Base-by-base conservation (phyloP, 2,797 vertebrate genomes). In the Malacoctenus gilli region DNA sequence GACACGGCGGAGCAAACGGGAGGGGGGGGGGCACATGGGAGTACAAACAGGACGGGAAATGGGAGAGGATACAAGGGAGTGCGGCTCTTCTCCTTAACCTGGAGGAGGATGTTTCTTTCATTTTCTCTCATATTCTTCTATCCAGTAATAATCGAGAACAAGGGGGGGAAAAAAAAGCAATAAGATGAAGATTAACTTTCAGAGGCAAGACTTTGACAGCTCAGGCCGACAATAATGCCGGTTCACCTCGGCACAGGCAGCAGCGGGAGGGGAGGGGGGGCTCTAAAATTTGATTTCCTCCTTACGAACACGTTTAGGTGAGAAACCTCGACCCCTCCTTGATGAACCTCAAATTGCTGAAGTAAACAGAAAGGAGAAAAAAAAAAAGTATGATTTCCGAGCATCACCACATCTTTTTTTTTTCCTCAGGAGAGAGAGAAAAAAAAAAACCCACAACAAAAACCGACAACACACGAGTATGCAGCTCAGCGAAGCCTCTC, bases 401-500 rank as follows among this genome's bases (percentile, higher is more conserved):
- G 40, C 30, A 64, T 60, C 32, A 20, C 12, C 32, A 20, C 12
- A 14, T 48, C 34, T 32, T 52, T 62, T 58, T 60, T 57, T 69
- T 66, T 63, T 36, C 58, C 48, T 9, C 32, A 14, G 32, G 32
- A 48, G 11, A 35, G 42, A 73, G 28, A 8, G 51, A 49, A 47
- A 50, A 63, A 46, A 43, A 42, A 37, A 43, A 70, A 16, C 44
- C 63, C 32, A 56, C 41, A 58, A 64, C 71, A n/a, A n/a, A n/a
- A n/a, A n/a, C n/a, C n/a, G n/a, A n/a, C n/a, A n/a, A n/a, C n/a
- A n/a, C n/a, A n/a, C n/a, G n/a, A n/a, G n/a, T n/a, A n/a, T 28
- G 77, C 56, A 81, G 63, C 64, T 81, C 49, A 72, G 79, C 83
- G 85, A 85, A 91, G 71, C 75, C 76, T 86, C 85, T 84, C 77